These are phyloP conservation scores for Meloidogyne floridensis DNA, from an alignment of 1,140 invertebrate genomes.

Conservation along the genomic window DNA sequence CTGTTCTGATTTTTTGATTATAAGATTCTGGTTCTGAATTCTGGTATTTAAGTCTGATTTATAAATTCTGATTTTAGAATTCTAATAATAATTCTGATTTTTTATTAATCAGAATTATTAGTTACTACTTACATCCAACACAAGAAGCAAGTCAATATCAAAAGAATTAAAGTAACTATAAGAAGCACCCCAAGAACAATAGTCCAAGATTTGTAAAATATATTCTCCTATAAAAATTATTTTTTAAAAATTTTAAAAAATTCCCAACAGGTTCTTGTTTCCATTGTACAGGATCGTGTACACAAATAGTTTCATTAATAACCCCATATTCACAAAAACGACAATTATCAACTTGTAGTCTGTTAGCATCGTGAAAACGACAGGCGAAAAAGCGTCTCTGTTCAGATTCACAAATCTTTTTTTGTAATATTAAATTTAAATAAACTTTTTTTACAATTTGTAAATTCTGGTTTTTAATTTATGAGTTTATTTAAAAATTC, in stretches of 20 bases:
- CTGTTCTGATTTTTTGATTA: too few species aligned
- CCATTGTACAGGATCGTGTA: conserved; percentile 20
- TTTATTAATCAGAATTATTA: background rate
- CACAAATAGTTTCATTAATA: conserved; percentile 35
- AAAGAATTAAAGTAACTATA: conserved; percentile 14
- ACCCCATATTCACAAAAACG: conserved; percentile 33
- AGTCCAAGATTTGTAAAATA: conserved; percentile 31
- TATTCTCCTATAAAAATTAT: conserved; percentile 8
- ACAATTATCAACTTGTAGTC: conserved; percentile 34
- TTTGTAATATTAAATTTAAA: conserved; percentile 5
- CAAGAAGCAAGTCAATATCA: conserved; percentile 10
- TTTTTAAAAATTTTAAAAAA: background rate
- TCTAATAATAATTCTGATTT: background rate
- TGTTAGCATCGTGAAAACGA: conserved; percentile 11
- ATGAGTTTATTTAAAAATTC: background rate
- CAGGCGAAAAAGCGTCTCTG: conserved; percentile 18
- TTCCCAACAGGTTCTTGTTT: conserved; percentile 24
- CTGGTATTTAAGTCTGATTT: too few species aligned
- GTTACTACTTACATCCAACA: conserved; percentile 19
- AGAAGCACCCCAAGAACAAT: conserved; percentile 33
- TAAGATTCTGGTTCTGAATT: too few species aligned
- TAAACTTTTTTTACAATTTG: background rate
- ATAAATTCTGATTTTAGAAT: too few species aligned
- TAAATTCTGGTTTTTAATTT: background rate
- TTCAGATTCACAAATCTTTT: conserved; percentile 32